A percentile compares a stretch with the other conserved stretches of the same genome.
These are phyloP conservation scores for Dynastes grantii DNA, from an alignment of 2,888 invertebrate species.

Conservation along the genomic window DNA sequence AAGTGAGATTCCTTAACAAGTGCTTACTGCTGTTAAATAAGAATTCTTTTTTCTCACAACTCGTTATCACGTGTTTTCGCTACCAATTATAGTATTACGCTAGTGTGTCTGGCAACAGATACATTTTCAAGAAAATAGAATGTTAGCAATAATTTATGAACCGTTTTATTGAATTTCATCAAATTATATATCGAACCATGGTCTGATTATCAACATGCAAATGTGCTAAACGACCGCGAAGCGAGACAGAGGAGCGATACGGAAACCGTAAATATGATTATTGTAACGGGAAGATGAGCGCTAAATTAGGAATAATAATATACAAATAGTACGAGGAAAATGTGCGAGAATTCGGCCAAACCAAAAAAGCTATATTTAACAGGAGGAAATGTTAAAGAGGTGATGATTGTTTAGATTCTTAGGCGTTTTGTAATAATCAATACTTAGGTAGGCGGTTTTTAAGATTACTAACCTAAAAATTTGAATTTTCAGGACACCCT, in stretches of 20 bases:
- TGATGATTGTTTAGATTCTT: constrained; percentile 5
- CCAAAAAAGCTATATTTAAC: constrained; percentile 49
- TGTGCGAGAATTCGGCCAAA: constrained; percentile 52
- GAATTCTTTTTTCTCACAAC: no score
- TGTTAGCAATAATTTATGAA: constrained; percentile 30
- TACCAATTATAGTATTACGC: not conserved
- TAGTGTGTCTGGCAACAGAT: not conserved
- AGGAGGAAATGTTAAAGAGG: constrained; percentile 50
- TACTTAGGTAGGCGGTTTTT: not conserved
- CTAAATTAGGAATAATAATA: not conserved
- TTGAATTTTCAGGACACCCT: constrained; percentile 75
- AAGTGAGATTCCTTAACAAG: not conserved
- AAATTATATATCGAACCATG: constrained; percentile 40
- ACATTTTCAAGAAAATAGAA: constrained; percentile 2
- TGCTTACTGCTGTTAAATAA: not conserved
- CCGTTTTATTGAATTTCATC: constrained; percentile 39
- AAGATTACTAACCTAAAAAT: constrained; percentile 13
- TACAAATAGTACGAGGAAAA: constrained; percentile 30
- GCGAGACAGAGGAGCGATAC: not conserved
- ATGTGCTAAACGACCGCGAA: constrained; percentile 16
- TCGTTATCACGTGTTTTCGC: not conserved
- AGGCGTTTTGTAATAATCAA: not conserved
- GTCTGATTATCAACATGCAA: constrained; percentile 32
- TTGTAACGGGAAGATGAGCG: constrained; percentile 24
- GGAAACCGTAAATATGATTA: constrained; percentile 27